Conservation (phyloP, 2,797 vertebrate species). For the Coendou prehensilis region DNA sequence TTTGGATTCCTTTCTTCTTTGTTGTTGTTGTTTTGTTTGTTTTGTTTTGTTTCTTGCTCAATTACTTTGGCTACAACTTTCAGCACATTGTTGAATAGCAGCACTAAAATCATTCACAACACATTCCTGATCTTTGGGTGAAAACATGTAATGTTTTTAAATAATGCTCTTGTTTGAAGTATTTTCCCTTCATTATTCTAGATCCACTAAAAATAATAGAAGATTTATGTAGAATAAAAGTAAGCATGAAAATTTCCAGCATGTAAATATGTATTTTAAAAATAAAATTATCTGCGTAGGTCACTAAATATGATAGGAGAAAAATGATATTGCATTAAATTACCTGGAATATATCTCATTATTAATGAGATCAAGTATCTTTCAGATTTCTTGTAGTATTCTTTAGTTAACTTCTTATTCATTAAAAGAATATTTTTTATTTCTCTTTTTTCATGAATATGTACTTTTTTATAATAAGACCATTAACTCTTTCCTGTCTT, state of each 20-base stretch:
- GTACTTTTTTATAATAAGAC: neutral
- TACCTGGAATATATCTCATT: neutral
- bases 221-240: neutral
- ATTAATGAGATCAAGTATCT: neutral
- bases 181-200: constrained; percentile 1
- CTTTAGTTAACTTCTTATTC: neutral
- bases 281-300: neutral
- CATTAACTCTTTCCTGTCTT: neutral
- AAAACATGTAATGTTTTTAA: neutral
- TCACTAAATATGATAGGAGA: neutral
- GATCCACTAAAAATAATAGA: constrained; percentile 1
- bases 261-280: neutral
- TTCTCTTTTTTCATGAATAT: neutral
- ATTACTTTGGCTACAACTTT: neutral
- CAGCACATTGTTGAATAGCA: neutral
- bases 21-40: too few species aligned
- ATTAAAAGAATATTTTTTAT: neutral
- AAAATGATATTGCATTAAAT: constrained; percentile 19
- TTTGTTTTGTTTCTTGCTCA: neutral
- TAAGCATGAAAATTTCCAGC: neutral
- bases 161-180: neutral
- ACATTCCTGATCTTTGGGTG: neutral
- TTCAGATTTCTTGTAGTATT: neutral
- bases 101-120: neutral
- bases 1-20: neutral